Evolutionary conservation across 92 coral and sea anemone genomes (phyloP).

Genomic region (Actinernus sp.): DNA sequence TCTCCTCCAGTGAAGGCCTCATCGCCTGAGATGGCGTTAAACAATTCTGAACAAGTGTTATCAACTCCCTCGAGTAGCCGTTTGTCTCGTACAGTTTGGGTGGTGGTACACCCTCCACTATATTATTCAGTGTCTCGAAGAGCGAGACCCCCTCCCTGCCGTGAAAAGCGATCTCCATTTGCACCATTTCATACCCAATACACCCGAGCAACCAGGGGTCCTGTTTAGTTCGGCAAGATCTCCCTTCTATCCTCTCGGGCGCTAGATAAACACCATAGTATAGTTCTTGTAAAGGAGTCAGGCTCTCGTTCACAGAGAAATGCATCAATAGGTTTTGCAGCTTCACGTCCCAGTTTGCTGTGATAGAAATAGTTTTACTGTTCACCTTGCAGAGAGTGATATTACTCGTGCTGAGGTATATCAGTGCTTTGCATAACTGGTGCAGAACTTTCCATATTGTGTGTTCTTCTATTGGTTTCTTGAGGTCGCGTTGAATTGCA

Average conservation of each 20-base stretch:
- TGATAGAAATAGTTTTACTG: constrained; percentile 65
- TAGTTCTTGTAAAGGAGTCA: constrained; percentile 45
- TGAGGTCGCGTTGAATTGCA: constrained; percentile 41
- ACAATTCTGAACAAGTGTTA: constrained; percentile 42
- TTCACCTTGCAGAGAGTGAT: constrained; percentile 58
- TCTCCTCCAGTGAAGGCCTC: constrained; percentile 57
- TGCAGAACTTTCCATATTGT: constrained; percentile 68
- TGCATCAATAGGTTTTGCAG: constrained; percentile 75
- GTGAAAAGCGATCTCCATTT: constrained; percentile 66
- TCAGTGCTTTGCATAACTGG: constrained; percentile 62
- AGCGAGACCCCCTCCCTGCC: constrained; percentile 34
- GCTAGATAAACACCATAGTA: constrained; percentile 75
- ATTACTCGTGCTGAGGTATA: constrained; percentile 65
- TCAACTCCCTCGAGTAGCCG: constrained; percentile 25
- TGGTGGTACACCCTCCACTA: constrained; percentile 74
- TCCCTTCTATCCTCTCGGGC: constrained; percentile 77
- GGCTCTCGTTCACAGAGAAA: constrained; percentile 48
- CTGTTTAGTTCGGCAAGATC: constrained; percentile 53
- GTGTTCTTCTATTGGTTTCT: constrained; percentile 45
- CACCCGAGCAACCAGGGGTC: constrained; percentile 78
- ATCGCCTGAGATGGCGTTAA: constrained; percentile 50
- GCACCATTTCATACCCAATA: constrained; percentile 60
- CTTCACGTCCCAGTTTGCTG: constrained; percentile 56
- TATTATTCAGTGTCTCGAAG: constrained; percentile 59
- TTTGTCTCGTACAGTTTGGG: constrained; percentile 41